These are phyloP conservation scores for Prochilodus magdalenae DNA, from an alignment of 2,113 vertebrate species.

Conservation along the genomic window DNA sequence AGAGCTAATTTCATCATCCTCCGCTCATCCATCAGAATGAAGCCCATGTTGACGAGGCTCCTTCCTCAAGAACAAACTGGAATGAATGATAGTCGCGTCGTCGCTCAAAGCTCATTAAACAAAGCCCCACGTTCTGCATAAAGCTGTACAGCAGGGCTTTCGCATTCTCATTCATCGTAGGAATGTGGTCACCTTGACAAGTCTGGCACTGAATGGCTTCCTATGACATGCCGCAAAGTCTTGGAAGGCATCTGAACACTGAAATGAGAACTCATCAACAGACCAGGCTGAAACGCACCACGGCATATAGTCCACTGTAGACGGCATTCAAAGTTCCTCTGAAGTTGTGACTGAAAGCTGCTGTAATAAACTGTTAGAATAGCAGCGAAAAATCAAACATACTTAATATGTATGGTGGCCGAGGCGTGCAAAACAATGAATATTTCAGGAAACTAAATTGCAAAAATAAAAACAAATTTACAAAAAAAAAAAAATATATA, in stretches of 20 bases:
- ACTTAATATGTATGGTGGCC: no score
- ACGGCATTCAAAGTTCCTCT: no score
- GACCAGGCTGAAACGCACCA: no score
- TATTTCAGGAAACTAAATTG: no score
- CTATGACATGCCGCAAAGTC: not conserved
- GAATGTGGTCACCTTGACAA: not conserved
- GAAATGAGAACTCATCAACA: not conserved
- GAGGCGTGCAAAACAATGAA: no score
- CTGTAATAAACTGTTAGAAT: no score
- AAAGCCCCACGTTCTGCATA: not conserved
- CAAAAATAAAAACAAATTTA: no score
- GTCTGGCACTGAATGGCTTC: not conserved
- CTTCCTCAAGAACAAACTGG: no score
- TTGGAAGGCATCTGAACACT: not conserved
- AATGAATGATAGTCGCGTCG: not conserved
- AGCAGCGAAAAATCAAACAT: no score
- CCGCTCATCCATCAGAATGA: constrained; percentile 1
- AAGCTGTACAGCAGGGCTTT: not conserved
- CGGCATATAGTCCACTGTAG: no score
- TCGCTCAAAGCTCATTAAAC: not conserved
- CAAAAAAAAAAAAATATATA: no score
- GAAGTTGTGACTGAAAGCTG: no score
- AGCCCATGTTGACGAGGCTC: not conserved
- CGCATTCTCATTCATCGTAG: not conserved
- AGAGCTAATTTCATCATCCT: not conserved